A percentile compares a stretch with the other conserved stretches of the same genome.
Evolutionary conservation across 2,797 vertebrate species (phyloP).

Genomic region (Cyclura pinguis): DNA sequence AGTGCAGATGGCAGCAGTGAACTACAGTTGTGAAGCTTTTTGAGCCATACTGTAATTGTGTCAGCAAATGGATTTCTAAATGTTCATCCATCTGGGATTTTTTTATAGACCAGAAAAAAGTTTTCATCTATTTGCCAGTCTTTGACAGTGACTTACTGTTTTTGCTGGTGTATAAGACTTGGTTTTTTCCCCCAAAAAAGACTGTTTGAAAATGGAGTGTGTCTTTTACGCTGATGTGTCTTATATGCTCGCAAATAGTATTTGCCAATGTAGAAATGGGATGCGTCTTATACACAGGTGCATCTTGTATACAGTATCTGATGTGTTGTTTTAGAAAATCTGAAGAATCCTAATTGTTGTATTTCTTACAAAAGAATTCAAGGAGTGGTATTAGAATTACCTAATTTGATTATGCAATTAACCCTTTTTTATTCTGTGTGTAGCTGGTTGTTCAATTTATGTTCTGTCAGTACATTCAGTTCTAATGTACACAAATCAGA

Average conservation of each 20-base stretch:
- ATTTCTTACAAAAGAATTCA: not conserved
- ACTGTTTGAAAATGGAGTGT: too few relatives aligned
- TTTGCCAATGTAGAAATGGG: too few relatives aligned
- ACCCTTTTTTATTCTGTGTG: not conserved
- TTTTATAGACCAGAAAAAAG: not conserved
- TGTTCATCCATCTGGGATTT: not conserved
- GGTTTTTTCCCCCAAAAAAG: too few relatives aligned
- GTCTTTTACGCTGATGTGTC: too few relatives aligned
- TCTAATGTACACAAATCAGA: too few relatives aligned
- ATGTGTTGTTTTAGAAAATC: not conserved
- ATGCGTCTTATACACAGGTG: too few relatives aligned
- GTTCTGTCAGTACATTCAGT: not conserved
- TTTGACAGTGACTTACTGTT: not conserved
- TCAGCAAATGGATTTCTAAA: not conserved
- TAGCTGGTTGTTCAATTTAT: not conserved
- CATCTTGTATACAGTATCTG: too few relatives aligned
- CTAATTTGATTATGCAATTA: not conserved
- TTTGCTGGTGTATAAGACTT: too few relatives aligned
- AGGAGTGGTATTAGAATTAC: not conserved
- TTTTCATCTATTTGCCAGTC: not conserved
- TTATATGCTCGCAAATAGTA: too few relatives aligned
- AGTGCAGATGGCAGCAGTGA: not conserved
- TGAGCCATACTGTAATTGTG: not conserved
- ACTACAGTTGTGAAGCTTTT: not conserved
- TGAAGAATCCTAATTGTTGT: not conserved